Evolutionary conservation across 2,797 vertebrate species (phyloP), one percentile per base, ranked within the genome.

Genomic region (Graptemys geographica): DNA sequence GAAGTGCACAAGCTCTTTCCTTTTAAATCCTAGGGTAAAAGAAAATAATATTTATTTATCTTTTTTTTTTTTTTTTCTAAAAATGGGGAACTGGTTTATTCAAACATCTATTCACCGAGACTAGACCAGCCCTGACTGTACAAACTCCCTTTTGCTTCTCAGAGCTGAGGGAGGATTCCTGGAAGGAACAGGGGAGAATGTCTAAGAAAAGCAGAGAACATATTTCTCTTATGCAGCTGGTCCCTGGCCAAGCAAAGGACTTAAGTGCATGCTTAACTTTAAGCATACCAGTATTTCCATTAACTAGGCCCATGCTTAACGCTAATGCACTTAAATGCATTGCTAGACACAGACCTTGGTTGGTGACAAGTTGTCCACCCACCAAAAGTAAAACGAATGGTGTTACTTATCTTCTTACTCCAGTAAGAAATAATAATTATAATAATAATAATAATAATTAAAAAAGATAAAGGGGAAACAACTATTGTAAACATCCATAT

Each of bases 71-170:
- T 84, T 94, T 23, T 37, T 19, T 94, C 94, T 94, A 89, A 55
- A 57, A 87, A 90, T 79, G 94, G 96, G 92, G 79, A 89, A 88
- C 10, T 31, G 84, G 69, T 91, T 90, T 4, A 91, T 93, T 76
- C 91, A 85, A 95, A 94, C 55, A 82, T 91, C 95, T 89, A 96
- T 96, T 97, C 94, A 96, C 92, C 76, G 88, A 97, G 97, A 96
- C 95, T 97, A 97, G 98, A 96, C 98, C 98, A 98, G 97, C 98
- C 98, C 97, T 88, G 84, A 90, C 97, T 97, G 93, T 95, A 97
- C 97, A 97, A 96, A 62, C 97, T 90, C 97, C 95, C 95, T 90
- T 86, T 96, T 92, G 97, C 97, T 95, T 94, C 95, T 85, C 95
- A 84, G 96, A 98, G 97, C 97, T 94, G 93, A 12, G n/a, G 93